Conservation (phyloP, 2,888 invertebrate genomes). For the Dyspetes luteomarginatus region DNA sequence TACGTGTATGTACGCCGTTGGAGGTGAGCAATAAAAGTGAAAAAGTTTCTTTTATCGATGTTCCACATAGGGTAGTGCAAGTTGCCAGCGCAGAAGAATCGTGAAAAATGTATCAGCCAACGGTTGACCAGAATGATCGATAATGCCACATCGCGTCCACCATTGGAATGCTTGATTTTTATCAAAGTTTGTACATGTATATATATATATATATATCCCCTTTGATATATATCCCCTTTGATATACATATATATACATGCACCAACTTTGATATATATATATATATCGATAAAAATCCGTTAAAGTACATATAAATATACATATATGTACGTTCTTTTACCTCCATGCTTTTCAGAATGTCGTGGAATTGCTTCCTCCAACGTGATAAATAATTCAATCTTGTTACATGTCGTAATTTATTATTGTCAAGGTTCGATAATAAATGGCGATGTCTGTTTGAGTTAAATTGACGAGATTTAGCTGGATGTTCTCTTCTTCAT, state of each 20-base stretch:
- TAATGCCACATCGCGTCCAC: conserved; percentile 15
- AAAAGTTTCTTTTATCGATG: not conserved
- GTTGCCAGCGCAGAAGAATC: too few relatives aligned
- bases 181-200: not conserved
- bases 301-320: not conserved
- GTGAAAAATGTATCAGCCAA: conserved; percentile 22
- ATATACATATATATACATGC: not conserved
- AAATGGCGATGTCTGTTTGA: not conserved
- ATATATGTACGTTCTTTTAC: too few relatives aligned
- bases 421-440: conserved; percentile 12
- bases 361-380: conserved; percentile 44
- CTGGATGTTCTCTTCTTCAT: not conserved
- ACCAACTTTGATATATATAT: too few relatives aligned
- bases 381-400: conserved; percentile 54
- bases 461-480: not conserved
- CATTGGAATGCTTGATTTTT: conserved; percentile 14
- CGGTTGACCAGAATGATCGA: conserved; percentile 54
- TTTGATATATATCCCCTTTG: too few relatives aligned
- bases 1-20: too few relatives aligned
- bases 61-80: too few relatives aligned
- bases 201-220: not conserved
- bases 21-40: not conserved
- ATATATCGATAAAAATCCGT: not conserved
- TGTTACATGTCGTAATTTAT: conserved; percentile 12
- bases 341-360: not conserved